phyloP scores from a whole-genome alignment of 2,113 vertebrate species.

The Epinephelus lanceolatus region DNA sequence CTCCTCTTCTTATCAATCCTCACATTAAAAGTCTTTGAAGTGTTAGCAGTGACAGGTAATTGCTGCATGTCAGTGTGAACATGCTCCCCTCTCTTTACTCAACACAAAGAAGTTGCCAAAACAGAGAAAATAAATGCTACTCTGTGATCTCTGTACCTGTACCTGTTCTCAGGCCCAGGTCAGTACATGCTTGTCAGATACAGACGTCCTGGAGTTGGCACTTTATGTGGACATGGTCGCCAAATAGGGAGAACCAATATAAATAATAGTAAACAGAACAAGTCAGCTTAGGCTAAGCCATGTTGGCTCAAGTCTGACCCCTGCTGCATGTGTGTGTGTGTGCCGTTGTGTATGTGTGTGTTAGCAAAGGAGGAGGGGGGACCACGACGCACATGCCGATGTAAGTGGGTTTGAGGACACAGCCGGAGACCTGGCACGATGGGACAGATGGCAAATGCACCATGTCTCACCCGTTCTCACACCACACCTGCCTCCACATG shows the following conservation, averaged over 20 bases:
- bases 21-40: constrained; percentile 3
- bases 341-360: constrained; percentile 1
- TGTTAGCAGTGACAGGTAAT: neutral
- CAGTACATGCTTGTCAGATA: neutral
- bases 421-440: constrained; percentile 38
- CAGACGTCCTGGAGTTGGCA: constrained; percentile 10
- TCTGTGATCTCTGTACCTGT: neutral
- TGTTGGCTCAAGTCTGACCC: constrained; percentile 47
- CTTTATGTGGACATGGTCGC: constrained; percentile 7
- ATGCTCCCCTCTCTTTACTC: constrained; percentile 5
- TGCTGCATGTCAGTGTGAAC: constrained; percentile 1
- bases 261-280: constrained; percentile 55
- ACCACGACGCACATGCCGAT: neutral
- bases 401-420: constrained; percentile 43
- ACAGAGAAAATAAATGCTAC: constrained; percentile 2
- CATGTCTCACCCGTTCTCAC: constrained; percentile 17
- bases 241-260: constrained; percentile 25
- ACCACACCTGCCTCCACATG: neutral
- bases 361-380: constrained; percentile 4
- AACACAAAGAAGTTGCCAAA: constrained; percentile 26
- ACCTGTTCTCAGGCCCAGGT: constrained; percentile 1
- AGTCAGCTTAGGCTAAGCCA: constrained; percentile 53
- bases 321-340: constrained; percentile 46
- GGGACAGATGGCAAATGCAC: constrained; percentile 57
- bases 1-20: constrained; percentile 29